Percentiles rank a stretch among this genome's conserved stretches.
Conservation (phyloP, 2,113 vertebrate species). For the Nothobranchius kuhntae region DNA sequence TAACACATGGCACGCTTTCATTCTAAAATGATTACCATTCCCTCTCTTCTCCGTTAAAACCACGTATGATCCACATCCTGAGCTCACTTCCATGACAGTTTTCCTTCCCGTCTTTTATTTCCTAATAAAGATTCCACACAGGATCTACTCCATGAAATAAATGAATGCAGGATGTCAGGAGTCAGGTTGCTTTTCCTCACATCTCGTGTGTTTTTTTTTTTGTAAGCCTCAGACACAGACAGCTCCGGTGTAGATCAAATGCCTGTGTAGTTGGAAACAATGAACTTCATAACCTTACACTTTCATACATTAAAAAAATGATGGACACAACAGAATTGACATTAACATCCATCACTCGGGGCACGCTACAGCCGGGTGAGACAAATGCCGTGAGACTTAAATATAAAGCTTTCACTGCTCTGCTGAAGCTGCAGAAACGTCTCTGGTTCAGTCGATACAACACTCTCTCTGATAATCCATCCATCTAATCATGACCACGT, state of each 20-base stretch:
- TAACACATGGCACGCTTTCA: neutral
- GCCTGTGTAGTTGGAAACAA: no score
- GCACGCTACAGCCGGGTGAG: constrained; percentile 30
- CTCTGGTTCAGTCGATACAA: constrained; percentile 13
- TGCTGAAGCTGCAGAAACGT: constrained; percentile 20
- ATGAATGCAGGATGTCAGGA: no score
- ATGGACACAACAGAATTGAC: constrained; percentile 39
- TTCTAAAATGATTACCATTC: neutral
- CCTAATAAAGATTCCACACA: no score
- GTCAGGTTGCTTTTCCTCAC: no score
- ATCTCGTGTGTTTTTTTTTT: no score
- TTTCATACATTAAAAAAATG: constrained; percentile 68
- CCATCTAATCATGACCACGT: constrained; percentile 10
- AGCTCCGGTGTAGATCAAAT: no score
- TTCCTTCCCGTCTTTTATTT: no score
- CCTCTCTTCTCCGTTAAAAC: neutral
- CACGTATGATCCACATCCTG: neutral
- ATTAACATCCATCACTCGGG: constrained; percentile 22
- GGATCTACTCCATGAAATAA: no score
- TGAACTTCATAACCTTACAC: no score
- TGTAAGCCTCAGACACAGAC: no score
- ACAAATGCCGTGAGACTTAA: constrained; percentile 27
- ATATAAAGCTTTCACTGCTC: constrained; percentile 10
- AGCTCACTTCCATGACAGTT: no score
- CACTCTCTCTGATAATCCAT: constrained; percentile 6